Conservation (phyloP, 2,888 invertebrate species). For the Dryadula phaetusa region DNA sequence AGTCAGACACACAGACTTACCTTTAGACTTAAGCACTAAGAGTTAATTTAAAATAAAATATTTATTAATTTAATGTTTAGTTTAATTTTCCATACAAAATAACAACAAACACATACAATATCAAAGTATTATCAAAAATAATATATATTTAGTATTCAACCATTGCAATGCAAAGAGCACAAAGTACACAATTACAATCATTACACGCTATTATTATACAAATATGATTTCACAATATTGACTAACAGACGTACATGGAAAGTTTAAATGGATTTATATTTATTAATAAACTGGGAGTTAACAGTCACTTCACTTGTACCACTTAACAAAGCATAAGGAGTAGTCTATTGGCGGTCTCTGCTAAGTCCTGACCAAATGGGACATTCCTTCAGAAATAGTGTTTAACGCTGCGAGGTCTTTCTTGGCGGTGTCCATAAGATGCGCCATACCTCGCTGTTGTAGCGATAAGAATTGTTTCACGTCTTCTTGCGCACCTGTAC, state of each 20-base stretch:
- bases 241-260: not conserved
- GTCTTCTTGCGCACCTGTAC: conserved; percentile 86
- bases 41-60: conserved; percentile 65
- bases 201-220: conserved; percentile 16
- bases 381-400: conserved; percentile 91
- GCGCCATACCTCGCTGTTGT: conserved; percentile 95
- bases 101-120: conserved; percentile 8
- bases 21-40: conserved; percentile 86
- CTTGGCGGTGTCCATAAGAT: conserved; percentile 92
- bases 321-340: conserved; percentile 32
- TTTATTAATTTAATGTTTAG: conserved; percentile 42
- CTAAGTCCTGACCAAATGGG: conserved; percentile 80
- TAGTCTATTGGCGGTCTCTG: conserved; percentile 29
- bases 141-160: conserved; percentile 12
- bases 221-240: conserved; percentile 7
- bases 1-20: conserved; percentile 79
- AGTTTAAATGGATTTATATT: conserved; percentile 1
- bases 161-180: not conserved
- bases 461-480: conserved; percentile 91
- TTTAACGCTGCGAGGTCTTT: conserved; percentile 91
- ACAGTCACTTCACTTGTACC: conserved; percentile 29
- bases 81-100: conserved; percentile 39
- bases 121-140: conserved; percentile 24
- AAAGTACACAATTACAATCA: conserved; percentile 4
- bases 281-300: conserved; percentile 1